These are phyloP conservation scores for Sesamia nonagrioides DNA, from an alignment of 1,140 invertebrate species.

Conservation along the genomic window DNA sequence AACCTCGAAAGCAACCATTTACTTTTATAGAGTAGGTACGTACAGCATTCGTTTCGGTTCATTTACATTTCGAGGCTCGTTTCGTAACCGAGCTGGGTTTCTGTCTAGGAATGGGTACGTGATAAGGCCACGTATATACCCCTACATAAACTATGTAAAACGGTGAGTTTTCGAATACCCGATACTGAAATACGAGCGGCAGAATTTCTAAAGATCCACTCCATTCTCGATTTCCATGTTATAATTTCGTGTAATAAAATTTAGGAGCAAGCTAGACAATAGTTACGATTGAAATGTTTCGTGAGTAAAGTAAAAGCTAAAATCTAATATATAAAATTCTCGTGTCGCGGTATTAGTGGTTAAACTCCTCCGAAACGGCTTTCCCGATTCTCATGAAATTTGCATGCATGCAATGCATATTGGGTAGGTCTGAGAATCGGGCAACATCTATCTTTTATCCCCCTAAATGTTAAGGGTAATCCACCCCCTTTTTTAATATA, in stretches of 20 bases:
- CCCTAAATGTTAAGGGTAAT: no score
- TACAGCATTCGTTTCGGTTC: constrained; percentile 50
- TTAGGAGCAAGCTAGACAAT: background rate
- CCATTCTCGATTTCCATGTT: constrained; percentile 9
- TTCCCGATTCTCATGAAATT: no score
- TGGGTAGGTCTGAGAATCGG: no score
- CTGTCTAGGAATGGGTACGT: constrained; percentile 35
- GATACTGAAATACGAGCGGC: constrained; percentile 26
- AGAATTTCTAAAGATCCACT: constrained; percentile 11
- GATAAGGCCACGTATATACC: constrained; percentile 42
- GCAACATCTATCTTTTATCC: no score
- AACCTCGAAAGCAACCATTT: constrained; percentile 53
- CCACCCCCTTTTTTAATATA: no score
- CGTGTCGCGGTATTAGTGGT: no score
- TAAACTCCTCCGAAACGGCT: no score
- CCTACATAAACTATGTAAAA: constrained; percentile 44
- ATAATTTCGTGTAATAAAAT: constrained; percentile 17
- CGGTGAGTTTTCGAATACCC: constrained; percentile 26
- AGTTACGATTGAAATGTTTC: background rate
- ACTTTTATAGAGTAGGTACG: constrained; percentile 44
- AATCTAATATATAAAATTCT: no score
- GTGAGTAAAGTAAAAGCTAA: no score
- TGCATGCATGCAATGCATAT: no score
- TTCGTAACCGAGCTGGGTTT: constrained; percentile 48
- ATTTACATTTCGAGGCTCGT: constrained; percentile 51